These are phyloP conservation scores for Poeciliopsis gracilis DNA, from an alignment of 2,797 vertebrate genomes.

Conservation along the genomic window DNA sequence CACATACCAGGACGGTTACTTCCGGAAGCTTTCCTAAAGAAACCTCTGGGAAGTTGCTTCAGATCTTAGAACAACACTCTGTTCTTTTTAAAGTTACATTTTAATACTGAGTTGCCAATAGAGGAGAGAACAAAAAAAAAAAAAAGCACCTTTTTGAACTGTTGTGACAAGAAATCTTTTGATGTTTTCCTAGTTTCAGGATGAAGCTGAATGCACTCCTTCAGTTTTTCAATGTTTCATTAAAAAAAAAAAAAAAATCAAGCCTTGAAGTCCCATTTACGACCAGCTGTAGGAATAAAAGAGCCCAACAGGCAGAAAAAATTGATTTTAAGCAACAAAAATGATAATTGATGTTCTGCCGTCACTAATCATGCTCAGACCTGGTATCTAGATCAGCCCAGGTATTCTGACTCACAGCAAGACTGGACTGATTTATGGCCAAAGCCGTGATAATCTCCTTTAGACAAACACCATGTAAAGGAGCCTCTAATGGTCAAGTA, in stretches of 20 bases:
- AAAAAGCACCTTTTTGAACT: background rate
- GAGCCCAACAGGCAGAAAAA: background rate
- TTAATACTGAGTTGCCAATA: background rate
- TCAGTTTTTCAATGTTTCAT: background rate
- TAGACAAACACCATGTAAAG: background rate
- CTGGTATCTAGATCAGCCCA: constrained; percentile 53
- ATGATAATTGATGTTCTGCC: background rate
- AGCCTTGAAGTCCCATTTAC: background rate
- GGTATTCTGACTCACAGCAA: constrained; percentile 39
- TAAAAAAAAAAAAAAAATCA: background rate
- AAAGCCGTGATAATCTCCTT: constrained; percentile 19
- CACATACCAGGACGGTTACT: background rate
- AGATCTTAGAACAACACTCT: background rate
- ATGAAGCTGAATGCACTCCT: background rate
- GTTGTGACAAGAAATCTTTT: background rate
- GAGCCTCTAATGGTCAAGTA: background rate
- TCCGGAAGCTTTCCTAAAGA: background rate
- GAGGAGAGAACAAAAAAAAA: background rate
- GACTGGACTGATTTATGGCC: constrained; percentile 22
- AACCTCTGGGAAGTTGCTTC: background rate
- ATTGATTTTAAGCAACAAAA: background rate
- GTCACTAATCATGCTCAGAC: constrained; percentile 18
- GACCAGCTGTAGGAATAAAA: background rate
- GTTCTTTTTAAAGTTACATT: background rate
- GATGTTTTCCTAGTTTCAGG: background rate